These are phyloP conservation scores for Poeciliopsis presidionis DNA, from an alignment of 2,797 vertebrate genomes.

Conservation along the genomic window DNA sequence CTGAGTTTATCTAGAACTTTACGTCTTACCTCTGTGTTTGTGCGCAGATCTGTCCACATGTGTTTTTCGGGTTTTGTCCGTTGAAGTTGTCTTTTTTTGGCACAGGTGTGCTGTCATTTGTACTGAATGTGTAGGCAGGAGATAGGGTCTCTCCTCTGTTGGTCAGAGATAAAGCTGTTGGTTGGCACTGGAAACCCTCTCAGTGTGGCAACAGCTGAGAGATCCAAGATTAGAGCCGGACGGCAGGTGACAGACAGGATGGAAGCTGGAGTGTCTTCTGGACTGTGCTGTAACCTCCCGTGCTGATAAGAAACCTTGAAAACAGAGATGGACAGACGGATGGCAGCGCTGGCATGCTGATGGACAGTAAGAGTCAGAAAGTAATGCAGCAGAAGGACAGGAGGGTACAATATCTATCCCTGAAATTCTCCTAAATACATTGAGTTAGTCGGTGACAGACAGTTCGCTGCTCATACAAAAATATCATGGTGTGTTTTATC, in stretches of 20 bases:
- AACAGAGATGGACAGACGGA: conserved; percentile 29
- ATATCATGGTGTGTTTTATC: not conserved
- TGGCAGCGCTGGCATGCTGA: conserved; percentile 18
- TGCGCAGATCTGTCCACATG: not conserved
- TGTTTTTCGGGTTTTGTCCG: conserved; percentile 5
- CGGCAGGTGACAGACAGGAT: conserved; percentile 58
- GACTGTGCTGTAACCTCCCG: conserved; percentile 24
- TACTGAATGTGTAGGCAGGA: conserved; percentile 21
- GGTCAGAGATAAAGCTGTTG: conserved; percentile 73
- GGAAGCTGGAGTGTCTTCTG: conserved; percentile 31
- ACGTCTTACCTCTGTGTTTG: not conserved
- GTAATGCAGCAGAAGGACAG: conserved; percentile 24
- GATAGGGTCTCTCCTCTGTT: conserved; percentile 61
- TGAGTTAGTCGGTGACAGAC: not conserved
- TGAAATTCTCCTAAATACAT: conserved; percentile 13
- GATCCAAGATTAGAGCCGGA: conserved; percentile 75
- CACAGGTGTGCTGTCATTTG: conserved; percentile 35
- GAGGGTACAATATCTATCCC: conserved; percentile 14
- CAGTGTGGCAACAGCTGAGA: conserved; percentile 65
- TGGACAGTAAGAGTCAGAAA: conserved; percentile 21
- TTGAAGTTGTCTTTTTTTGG: conserved; percentile 13
- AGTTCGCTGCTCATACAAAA: not conserved
- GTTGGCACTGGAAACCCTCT: conserved; percentile 59
- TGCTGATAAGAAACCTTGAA: conserved; percentile 35
- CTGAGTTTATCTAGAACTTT: conserved; percentile 12